These are phyloP conservation scores for Sitobion miscanthi DNA, from an alignment of 1,140 invertebrate genomes.

Conservation along the genomic window DNA sequence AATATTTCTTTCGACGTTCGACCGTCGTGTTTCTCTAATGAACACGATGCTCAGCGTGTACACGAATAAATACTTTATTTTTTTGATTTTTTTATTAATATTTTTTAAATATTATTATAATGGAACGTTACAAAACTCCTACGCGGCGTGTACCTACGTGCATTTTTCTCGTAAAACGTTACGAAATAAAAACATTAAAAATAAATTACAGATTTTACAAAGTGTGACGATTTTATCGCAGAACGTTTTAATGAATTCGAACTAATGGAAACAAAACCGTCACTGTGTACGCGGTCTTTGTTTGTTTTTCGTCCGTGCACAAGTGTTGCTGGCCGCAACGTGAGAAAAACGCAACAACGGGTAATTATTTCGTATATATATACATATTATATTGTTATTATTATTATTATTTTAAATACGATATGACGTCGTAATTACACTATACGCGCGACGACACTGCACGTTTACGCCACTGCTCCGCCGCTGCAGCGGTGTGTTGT, in stretches of 20 bases:
- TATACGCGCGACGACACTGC: not conserved
- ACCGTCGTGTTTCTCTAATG: slow-evolving; percentile 16
- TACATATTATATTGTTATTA: not conserved
- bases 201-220: slow-evolving; percentile 9
- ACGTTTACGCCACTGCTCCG: not conserved
- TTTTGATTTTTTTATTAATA: not conserved
- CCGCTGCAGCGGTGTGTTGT: not conserved
- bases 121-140: not conserved
- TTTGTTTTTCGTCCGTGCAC: slow-evolving; percentile 20
- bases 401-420: slow-evolving; percentile 23
- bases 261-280: slow-evolving; percentile 30
- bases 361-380: slow-evolving; percentile 21
- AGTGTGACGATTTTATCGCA: slow-evolving; percentile 32
- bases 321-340: not conserved
- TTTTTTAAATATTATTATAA: not conserved
- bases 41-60: not conserved
- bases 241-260: slow-evolving; percentile 26
- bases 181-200: slow-evolving; percentile 25
- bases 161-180: not conserved
- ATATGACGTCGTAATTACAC: slow-evolving; percentile 43
- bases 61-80: not conserved
- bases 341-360: slow-evolving; percentile 39
- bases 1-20: not conserved
- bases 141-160: not conserved
- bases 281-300: not conserved